Percentiles rank a stretch among this genome's conserved stretches.
Evolutionary conservation across 2,888 invertebrate species (phyloP).

Genomic region (Panopea generosa): DNA sequence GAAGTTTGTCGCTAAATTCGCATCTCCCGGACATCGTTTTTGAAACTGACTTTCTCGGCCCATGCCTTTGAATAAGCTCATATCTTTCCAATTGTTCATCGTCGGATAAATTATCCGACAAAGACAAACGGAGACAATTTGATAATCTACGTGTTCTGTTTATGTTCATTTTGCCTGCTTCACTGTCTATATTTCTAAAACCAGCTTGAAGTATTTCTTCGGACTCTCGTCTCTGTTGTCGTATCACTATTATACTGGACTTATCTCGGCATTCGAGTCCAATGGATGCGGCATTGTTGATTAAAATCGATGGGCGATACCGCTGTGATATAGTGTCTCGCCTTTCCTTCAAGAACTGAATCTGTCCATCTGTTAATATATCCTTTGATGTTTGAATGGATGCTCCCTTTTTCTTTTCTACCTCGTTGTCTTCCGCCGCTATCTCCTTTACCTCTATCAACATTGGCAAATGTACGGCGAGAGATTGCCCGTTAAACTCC

Average conservation of each 20-base stretch:
- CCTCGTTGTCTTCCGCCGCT: background rate
- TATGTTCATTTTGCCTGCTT: no score
- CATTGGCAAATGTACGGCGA: slow-evolving; percentile 8
- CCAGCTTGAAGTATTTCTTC: slow-evolving; percentile 11
- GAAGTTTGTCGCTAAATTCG: background rate
- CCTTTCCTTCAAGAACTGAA: background rate
- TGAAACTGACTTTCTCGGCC: background rate
- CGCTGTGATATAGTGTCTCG: slow-evolving; percentile 8
- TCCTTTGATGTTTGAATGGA: no score
- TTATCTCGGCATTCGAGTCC: slow-evolving; percentile 21
- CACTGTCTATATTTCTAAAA: slow-evolving; percentile 8
- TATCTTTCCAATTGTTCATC: slow-evolving; percentile 17
- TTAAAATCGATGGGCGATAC: slow-evolving; percentile 18
- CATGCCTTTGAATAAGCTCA: background rate
- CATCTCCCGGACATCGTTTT: background rate
- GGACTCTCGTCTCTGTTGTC: slow-evolving; percentile 18
- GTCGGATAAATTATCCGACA: background rate
- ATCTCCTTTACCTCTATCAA: slow-evolving; percentile 22
- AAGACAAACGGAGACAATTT: slow-evolving; percentile 16
- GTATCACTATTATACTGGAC: background rate
- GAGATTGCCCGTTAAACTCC: background rate
- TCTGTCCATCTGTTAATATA: no score
- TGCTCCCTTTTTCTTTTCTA: slow-evolving; percentile 1
- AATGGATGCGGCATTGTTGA: slow-evolving; percentile 20
- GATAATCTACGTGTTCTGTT: slow-evolving; percentile 7